Conservation (phyloP, 2,797 vertebrate genomes). For the Chloroceryle amazona region DNA sequence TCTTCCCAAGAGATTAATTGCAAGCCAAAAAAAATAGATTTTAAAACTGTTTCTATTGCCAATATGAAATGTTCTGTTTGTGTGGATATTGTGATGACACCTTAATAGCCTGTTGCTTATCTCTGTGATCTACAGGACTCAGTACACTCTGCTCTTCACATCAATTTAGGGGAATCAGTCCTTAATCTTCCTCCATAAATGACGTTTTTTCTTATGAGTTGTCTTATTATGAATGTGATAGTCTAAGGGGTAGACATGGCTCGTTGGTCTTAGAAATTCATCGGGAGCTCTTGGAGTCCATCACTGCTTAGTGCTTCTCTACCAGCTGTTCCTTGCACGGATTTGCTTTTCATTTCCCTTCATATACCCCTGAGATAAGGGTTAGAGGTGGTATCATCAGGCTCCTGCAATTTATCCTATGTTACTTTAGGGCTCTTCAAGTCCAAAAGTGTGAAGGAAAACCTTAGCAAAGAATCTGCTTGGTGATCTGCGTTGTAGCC, state of each 20-base stretch:
- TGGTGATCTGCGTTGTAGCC: not conserved
- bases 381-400: not conserved
- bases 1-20: not conserved
- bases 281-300: not conserved
- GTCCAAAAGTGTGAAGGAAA: not conserved
- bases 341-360: not conserved
- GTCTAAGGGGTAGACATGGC: not conserved
- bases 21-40: not conserved
- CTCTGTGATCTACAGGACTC: not conserved
- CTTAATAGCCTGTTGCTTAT: conserved; percentile 10
- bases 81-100: conserved; percentile 22
- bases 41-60: not conserved
- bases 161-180: not conserved
- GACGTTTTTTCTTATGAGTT: not conserved
- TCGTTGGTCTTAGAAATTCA: not conserved
- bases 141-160: conserved; percentile 8
- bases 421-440: not conserved
- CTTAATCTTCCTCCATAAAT: not conserved
- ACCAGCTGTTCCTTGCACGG: not conserved
- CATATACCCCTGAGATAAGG: not conserved
- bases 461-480: not conserved
- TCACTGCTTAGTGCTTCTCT: not conserved
- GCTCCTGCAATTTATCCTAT: not conserved
- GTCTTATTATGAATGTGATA: not conserved
- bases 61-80: not conserved